Evolutionary conservation across 2,888 invertebrate genomes (phyloP).

Genomic region (Lordiphosa fenestrarum): DNA sequence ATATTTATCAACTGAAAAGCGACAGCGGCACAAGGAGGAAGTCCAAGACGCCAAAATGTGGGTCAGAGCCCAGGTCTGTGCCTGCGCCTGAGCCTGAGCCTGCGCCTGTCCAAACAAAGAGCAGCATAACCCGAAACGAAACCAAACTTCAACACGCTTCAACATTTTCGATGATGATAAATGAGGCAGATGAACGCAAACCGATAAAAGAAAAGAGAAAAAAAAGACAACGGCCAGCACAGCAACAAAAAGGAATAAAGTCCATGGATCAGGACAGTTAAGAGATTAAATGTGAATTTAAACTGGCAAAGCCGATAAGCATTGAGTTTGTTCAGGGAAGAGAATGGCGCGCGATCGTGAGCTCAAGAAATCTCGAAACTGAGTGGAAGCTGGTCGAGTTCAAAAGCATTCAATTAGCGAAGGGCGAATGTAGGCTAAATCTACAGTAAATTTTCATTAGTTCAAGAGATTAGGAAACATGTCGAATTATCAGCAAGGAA

Average conservation of each 20-base stretch:
- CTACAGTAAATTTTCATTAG: too few relatives aligned
- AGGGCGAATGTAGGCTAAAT: too few relatives aligned
- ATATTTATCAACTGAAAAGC: slow-evolving; percentile 70
- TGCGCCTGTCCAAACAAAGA: slow-evolving; percentile 38
- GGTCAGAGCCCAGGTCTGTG: slow-evolving; percentile 28
- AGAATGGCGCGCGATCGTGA: too few relatives aligned
- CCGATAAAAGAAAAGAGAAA: slow-evolving; percentile 56
- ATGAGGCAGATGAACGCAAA: slow-evolving; percentile 66
- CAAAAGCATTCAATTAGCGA: too few relatives aligned
- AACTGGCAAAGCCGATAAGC: slow-evolving; percentile 41
- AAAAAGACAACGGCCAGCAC: slow-evolving; percentile 4
- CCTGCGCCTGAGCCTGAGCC: slow-evolving; percentile 17
- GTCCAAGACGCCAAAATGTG: slow-evolving; percentile 20
- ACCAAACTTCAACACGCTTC: slow-evolving; percentile 67
- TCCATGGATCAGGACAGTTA: slow-evolving; percentile 30
- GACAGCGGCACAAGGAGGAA: slow-evolving; percentile 43
- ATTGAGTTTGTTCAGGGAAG: slow-evolving; percentile 16
- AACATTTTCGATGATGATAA: slow-evolving; percentile 71
- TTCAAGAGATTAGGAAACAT: too few relatives aligned
- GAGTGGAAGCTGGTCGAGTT: too few relatives aligned
- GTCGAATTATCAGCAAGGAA: too few relatives aligned
- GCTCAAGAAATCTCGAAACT: too few relatives aligned
- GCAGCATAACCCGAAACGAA: slow-evolving; percentile 32
- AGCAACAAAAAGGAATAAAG: slow-evolving; percentile 27
- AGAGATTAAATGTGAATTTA: slow-evolving; percentile 42